Percentiles rank a stretch among this genome's conserved stretches.
phyloP scores from a whole-genome alignment of 2,113 vertebrate species.

The Larimichthys crocea region DNA sequence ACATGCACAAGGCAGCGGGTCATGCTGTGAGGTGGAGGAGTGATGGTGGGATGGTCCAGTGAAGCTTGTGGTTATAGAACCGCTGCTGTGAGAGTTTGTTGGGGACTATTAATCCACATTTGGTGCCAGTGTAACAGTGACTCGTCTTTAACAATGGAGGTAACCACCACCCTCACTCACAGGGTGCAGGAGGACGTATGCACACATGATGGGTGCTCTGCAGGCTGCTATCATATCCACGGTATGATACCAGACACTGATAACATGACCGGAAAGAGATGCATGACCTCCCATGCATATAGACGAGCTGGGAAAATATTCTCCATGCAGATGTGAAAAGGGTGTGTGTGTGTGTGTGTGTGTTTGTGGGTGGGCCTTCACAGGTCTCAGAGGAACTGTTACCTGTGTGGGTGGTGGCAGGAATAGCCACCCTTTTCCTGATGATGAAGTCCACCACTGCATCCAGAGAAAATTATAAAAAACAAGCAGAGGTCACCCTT shows the following conservation, averaged over 20 bases:
- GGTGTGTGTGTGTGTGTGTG: neutral
- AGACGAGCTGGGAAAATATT: neutral
- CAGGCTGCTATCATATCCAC: neutral
- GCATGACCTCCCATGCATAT: constrained; percentile 22
- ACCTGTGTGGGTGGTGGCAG: constrained; percentile 77
- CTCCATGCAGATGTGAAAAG: constrained; percentile 42
- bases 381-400: constrained; percentile 44
- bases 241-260: neutral
- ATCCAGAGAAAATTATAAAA: constrained; percentile 58
- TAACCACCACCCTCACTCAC: neutral
- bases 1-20: neutral
- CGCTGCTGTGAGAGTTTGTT: too few species aligned
- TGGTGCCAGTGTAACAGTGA: neutral
- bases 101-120: too few species aligned
- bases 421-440: constrained; percentile 73
- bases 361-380: neutral
- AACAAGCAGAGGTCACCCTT: constrained; percentile 57
- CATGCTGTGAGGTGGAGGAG: constrained; percentile 11
- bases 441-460: constrained; percentile 77
- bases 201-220: constrained; percentile 3
- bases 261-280: neutral
- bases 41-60: neutral
- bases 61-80: neutral
- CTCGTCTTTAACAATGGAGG: neutral
- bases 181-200: neutral